Conservation (phyloP, 2,888 invertebrate species). For the Stenodema calcarata region DNA sequence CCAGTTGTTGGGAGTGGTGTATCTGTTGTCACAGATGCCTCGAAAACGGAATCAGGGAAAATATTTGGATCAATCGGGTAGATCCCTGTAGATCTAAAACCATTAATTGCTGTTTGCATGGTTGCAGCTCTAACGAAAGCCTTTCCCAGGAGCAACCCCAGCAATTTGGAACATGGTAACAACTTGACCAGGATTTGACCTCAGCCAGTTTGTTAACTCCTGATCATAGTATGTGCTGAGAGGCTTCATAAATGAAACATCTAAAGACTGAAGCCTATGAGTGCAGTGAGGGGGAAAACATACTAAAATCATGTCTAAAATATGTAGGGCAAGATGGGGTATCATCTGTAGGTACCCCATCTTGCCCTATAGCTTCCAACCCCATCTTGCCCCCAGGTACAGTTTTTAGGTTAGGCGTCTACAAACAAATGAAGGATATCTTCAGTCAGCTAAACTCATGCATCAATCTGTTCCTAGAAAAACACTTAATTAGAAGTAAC, state of each 20-base stretch:
- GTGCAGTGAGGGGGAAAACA: background rate
- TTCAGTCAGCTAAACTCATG: too few relatives aligned
- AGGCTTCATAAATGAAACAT: background rate
- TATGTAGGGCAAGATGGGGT: too few relatives aligned
- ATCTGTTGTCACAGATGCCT: background rate
- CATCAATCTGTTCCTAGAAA: too few relatives aligned
- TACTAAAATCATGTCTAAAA: too few relatives aligned
- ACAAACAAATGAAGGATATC: too few relatives aligned
- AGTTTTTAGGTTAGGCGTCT: too few relatives aligned
- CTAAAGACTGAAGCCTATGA: background rate
- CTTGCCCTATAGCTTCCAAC: too few relatives aligned
- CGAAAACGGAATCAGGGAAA: slow-evolving; percentile 57
- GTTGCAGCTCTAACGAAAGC: slow-evolving; percentile 57
- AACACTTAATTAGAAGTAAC: too few relatives aligned
- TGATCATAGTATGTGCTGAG: slow-evolving; percentile 55
- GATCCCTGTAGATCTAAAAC: slow-evolving; percentile 57
- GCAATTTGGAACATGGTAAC: slow-evolving; percentile 57
- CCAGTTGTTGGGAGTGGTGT: background rate
- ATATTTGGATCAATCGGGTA: slow-evolving; percentile 40
- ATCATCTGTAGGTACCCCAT: too few relatives aligned
- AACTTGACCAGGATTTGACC: slow-evolving; percentile 57
- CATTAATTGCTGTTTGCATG: slow-evolving; percentile 56
- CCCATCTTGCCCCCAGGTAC: too few relatives aligned
- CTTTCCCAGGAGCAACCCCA: slow-evolving; percentile 55
- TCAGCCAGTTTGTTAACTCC: slow-evolving; percentile 55